Base-by-base conservation (phyloP, 1,140 invertebrate species). In the Polypedilum pembai region DNA sequence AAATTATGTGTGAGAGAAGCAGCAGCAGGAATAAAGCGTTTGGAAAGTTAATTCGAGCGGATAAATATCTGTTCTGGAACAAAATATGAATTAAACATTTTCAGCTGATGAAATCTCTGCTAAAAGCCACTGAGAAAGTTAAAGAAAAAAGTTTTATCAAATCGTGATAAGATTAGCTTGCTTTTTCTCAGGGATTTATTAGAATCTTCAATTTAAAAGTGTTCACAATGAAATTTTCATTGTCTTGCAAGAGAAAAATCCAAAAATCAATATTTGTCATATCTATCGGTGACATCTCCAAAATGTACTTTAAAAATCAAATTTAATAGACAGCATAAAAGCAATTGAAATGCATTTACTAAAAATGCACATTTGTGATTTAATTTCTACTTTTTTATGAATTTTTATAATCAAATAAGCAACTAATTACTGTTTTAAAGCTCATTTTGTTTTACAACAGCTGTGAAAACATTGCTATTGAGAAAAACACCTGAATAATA, bases 401-500 rank as follows among this genome's bases (percentile, higher is more conserved):
- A 5, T 33, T 33, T n/a, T 33, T 33, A 5, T 33, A 3, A 33
- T 33, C 24, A 33, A 33, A 33, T 33, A 3, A n/a, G n/a, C 45
- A 69, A 69, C 17, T 69, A 18, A 69, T 20, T 21, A 69, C 7
- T 69, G 65, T 7, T 69, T 18, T 69, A 18, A 69, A 18, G 18
- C 65, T n/a, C 20, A 69, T 69, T 69, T 69, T 5, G 17, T 10
- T 69, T 20, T 8, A 18, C 18, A 18, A 69, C 65, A 69, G 17
- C 5, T 69, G 65, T 69, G 65, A 69, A 20, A 4, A 56, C n/a
- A 56, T 80, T 80, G 76, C 78, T 79, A 79, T 82, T 82, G 79
- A 82, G 80, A 78, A 81, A 82, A 80, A 80, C 80, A 78, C 80
- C 81, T 74, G 80, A 82, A 66, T 79, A 82, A 80, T 80, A 81